Conservation (phyloP, 2,113 vertebrate genomes). For the Bufo gargarizans region DNA sequence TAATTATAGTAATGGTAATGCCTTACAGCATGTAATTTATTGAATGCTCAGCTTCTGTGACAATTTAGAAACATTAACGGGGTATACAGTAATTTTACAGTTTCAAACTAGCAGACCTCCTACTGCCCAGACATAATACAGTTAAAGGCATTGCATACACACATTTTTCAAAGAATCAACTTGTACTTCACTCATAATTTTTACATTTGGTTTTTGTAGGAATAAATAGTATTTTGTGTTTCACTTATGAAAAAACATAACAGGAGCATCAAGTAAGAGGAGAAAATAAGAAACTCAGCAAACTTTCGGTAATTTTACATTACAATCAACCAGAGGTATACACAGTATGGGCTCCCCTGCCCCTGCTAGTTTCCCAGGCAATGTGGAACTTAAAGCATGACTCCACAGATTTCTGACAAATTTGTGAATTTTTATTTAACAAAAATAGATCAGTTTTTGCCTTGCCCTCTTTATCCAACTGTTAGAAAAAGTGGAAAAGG, state of each 20-base stretch:
- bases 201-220: neutral
- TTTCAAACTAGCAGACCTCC: conserved; percentile 9
- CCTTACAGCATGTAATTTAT: neutral
- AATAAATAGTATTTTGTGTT: neutral
- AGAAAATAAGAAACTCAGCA: neutral
- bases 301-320: neutral
- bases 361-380: too few relatives aligned
- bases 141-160: neutral
- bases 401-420: too few relatives aligned
- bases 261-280: neutral
- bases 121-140: conserved; percentile 5
- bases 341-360: too few relatives aligned
- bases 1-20: neutral
- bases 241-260: neutral
- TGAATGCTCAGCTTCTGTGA: conserved; percentile 8
- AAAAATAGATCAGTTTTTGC: too few relatives aligned
- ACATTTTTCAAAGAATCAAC: neutral
- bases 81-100: conserved; percentile 5
- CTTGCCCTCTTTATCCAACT: too few relatives aligned
- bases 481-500: too few relatives aligned
- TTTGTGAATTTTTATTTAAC: too few relatives aligned
- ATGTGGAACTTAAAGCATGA: too few relatives aligned
- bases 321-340: neutral
- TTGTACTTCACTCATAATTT: neutral
- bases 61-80: conserved; percentile 12